Conservation (phyloP, 2,888 invertebrate species). For the Leistus spinibarbis region DNA sequence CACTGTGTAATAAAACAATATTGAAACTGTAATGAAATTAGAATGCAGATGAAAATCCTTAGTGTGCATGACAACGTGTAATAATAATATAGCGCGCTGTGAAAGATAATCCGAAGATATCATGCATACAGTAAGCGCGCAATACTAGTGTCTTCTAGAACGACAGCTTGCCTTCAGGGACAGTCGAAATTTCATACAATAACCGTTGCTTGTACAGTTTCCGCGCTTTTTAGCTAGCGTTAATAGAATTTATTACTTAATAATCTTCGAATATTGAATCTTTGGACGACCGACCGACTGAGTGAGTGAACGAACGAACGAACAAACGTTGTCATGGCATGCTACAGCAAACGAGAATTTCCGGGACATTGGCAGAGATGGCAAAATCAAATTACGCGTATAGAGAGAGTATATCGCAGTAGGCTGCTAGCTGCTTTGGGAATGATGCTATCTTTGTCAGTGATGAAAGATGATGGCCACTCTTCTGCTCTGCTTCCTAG, state of each 20-base stretch:
- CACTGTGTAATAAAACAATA: background rate
- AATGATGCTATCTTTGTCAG: background rate
- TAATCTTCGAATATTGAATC: conserved; percentile 30
- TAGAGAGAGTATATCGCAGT: background rate
- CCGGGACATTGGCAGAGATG: conserved; percentile 5
- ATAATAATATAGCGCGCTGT: background rate
- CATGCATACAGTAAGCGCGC: background rate
- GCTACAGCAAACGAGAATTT: background rate
- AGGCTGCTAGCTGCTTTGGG: background rate
- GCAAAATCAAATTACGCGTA: conserved; percentile 4
- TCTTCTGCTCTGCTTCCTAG: background rate
- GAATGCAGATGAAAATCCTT: background rate
- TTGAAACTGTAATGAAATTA: background rate
- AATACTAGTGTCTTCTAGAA: background rate
- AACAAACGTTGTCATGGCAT: background rate
- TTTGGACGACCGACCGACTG: background rate
- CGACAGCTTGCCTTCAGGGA: background rate
- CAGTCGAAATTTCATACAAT: conserved; percentile 2
- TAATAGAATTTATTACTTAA: conserved; percentile 33
- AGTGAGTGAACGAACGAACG: background rate
- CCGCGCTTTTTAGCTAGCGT: conserved; percentile 25
- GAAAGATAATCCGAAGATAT: conserved; percentile 3
- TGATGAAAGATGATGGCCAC: background rate
- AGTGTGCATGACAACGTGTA: background rate
- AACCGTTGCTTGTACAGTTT: conserved; percentile 1